phyloP scores from a whole-genome alignment of 2,113 vertebrate species.

The Alces alces region DNA sequence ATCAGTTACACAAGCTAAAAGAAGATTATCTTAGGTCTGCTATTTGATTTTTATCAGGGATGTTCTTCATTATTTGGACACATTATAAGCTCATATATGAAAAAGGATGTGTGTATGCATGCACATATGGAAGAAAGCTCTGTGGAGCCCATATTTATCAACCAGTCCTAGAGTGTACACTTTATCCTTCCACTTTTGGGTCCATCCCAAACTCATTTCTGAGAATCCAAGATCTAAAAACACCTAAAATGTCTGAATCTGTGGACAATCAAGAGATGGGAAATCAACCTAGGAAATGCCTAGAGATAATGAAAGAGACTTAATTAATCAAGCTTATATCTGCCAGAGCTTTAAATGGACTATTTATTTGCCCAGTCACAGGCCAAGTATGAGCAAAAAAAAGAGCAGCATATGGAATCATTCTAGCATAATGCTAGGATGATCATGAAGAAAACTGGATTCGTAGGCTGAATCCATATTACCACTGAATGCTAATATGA shows the following conservation, averaged over 20 bases:
- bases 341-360: slow-evolving; percentile 12
- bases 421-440: not conserved
- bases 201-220: not conserved
- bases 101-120: not conserved
- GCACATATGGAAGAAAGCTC: not conserved
- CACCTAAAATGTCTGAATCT: not conserved
- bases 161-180: not conserved
- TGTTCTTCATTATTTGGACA: not conserved
- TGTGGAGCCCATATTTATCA: not conserved
- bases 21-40: not conserved
- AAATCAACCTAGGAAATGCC: slow-evolving; percentile 3
- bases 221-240: not conserved
- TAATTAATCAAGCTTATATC: not conserved
- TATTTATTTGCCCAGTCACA: not conserved
- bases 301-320: slow-evolving; percentile 1
- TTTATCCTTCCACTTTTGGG: not conserved
- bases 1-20: not conserved
- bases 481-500: not conserved
- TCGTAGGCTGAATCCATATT: not conserved
- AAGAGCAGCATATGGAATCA: not conserved
- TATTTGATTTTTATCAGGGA: not conserved
- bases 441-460: not conserved
- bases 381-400: not conserved
- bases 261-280: not conserved
- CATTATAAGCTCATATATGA: not conserved